phyloP scores from a whole-genome alignment of 2,797 vertebrate genomes.

The Hippocampus kuda region DNA sequence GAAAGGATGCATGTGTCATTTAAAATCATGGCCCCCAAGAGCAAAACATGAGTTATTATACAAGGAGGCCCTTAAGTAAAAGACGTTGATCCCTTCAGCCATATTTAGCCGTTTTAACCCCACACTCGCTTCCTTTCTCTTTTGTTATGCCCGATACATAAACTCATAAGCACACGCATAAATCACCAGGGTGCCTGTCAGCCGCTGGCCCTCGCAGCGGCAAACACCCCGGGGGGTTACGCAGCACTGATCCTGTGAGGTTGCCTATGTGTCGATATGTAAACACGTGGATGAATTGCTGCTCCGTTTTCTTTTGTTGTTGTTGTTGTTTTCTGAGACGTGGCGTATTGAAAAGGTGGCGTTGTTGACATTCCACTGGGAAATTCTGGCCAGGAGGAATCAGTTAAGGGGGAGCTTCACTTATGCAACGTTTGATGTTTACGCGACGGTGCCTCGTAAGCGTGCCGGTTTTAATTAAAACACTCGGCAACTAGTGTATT shows the following conservation, averaged over 20 bases:
- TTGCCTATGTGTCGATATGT: conserved; percentile 50
- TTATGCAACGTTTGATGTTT: conserved; percentile 36
- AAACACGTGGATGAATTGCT: conserved; percentile 48
- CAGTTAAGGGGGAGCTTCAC: conserved; percentile 45
- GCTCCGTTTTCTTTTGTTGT: conserved; percentile 38
- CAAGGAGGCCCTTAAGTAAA: background rate
- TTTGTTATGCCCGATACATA: conserved; percentile 6
- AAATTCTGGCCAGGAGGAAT: conserved; percentile 36
- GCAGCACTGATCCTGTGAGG: conserved; percentile 52
- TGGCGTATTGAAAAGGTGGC: conserved; percentile 19
- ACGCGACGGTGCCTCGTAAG: background rate
- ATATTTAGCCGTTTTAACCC: conserved; percentile 11
- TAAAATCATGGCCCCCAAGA: background rate
- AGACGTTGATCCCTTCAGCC: conserved; percentile 12
- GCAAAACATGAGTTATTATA: conserved; percentile 2
- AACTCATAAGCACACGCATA: conserved; percentile 11
- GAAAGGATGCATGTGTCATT: background rate
- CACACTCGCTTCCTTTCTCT: background rate
- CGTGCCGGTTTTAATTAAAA: background rate
- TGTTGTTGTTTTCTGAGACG: conserved; percentile 40
- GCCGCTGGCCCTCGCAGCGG: conserved; percentile 31
- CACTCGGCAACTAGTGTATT: background rate
- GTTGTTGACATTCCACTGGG: conserved; percentile 43
- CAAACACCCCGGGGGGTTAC: conserved; percentile 53
- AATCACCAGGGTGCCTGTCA: conserved; percentile 36